Percentiles rank a stretch among this genome's conserved stretches.
Conservation (phyloP, 2,113 vertebrate genomes). For the Acinonyx jubatus region DNA sequence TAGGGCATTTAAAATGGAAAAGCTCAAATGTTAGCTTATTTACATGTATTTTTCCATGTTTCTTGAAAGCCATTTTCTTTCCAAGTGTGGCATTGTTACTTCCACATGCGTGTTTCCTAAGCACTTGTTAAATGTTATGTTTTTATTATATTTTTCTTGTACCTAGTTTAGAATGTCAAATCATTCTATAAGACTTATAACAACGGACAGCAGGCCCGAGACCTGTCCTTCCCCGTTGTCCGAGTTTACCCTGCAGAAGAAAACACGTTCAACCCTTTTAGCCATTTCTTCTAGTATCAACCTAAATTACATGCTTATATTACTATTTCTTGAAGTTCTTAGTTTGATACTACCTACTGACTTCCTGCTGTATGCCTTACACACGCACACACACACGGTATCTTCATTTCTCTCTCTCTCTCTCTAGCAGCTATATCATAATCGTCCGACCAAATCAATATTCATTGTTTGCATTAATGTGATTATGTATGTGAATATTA, state of each 20-base stretch:
- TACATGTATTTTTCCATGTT: neutral
- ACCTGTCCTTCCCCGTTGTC: neutral
- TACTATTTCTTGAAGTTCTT: neutral
- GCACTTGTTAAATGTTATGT: neutral
- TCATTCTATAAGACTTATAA: neutral
- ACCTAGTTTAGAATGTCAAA: neutral
- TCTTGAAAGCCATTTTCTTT: conserved; percentile 50
- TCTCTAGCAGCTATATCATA: neutral
- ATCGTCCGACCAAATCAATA: neutral
- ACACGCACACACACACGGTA: neutral
- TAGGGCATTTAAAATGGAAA: neutral
- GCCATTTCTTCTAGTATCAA: neutral
- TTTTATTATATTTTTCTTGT: neutral
- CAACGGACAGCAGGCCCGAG: neutral
- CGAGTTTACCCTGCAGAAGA: neutral
- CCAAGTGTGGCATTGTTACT: neutral
- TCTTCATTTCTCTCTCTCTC: neutral
- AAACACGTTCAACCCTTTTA: neutral
- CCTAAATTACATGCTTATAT: neutral
- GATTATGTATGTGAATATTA: neutral
- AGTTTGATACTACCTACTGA: neutral
- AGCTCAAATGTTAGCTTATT: neutral
- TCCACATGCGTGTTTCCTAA: neutral
- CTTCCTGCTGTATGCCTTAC: neutral
- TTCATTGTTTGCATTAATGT: neutral